These are phyloP conservation scores for Tragulus kanchil DNA, from an alignment of 2,113 vertebrate genomes.

Conservation along the genomic window DNA sequence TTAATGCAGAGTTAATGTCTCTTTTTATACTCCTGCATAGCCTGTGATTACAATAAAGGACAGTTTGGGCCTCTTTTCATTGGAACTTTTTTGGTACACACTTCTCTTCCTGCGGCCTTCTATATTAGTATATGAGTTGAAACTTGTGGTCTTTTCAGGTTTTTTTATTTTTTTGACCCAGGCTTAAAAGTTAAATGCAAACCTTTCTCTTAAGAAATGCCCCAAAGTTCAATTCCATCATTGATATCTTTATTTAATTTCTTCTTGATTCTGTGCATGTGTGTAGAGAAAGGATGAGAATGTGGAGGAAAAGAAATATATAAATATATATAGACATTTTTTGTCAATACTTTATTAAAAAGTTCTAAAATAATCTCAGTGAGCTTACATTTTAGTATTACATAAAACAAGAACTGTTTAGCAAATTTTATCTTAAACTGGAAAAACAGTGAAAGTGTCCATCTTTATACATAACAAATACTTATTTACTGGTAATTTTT, in stretches of 20 bases:
- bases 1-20: not conserved
- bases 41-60: not conserved
- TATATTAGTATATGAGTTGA: not conserved
- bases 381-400: not conserved
- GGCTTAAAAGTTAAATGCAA: slow-evolving; percentile 28
- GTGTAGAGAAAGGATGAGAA: not conserved
- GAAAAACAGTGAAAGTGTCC: too few relatives aligned
- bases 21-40: not conserved
- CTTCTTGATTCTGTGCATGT: not conserved
- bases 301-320: not conserved
- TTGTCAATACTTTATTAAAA: not conserved
- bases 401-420: too few relatives aligned
- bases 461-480: too few relatives aligned
- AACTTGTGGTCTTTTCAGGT: not conserved
- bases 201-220: not conserved
- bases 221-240: not conserved
- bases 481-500: too few relatives aligned
- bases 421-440: too few relatives aligned
- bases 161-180: not conserved
- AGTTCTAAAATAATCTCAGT: not conserved
- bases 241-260: not conserved
- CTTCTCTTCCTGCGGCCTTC: not conserved
- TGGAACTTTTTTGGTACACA: not conserved
- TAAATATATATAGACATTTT: not conserved
- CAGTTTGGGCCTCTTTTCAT: not conserved